Percentiles rank a stretch among this genome's conserved stretches.
These are phyloP conservation scores for Agrotis exclamationis DNA, from an alignment of 2,888 invertebrate species.

Conservation along the genomic window DNA sequence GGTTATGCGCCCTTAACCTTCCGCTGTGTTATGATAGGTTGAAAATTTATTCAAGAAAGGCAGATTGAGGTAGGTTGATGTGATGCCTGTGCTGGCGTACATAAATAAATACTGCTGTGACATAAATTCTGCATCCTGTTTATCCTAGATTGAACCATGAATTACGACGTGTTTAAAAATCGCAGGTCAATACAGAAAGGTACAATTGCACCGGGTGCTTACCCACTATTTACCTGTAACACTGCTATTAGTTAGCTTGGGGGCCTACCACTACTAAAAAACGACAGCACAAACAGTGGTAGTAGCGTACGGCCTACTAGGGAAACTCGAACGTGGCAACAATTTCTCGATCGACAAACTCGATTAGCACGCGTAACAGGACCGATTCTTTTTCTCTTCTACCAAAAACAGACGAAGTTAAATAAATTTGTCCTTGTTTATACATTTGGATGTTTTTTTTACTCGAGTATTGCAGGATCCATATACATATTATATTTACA, in stretches of 20 bases:
- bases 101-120: not conserved
- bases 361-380: not conserved
- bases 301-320: conserved; percentile 42
- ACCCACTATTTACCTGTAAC: conserved; percentile 68
- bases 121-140: not conserved
- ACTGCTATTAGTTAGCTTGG: conserved; percentile 70
- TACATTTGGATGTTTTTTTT: too few relatives aligned
- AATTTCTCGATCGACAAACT: conserved; percentile 2
- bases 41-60: too few relatives aligned
- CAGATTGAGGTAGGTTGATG: too few relatives aligned
- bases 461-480: too few relatives aligned
- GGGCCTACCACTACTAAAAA: conserved; percentile 62
- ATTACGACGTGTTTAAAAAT: conserved; percentile 43
- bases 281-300: conserved; percentile 52
- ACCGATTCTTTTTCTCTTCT: too few relatives aligned
- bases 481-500: too few relatives aligned
- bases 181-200: conserved; percentile 48
- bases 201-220: conserved; percentile 61
- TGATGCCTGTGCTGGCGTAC: too few relatives aligned
- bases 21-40: too few relatives aligned
- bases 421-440: too few relatives aligned
- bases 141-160: conserved; percentile 8
- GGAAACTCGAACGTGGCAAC: conserved; percentile 33
- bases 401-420: too few relatives aligned
- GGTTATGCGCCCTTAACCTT: too few relatives aligned